phyloP scores from a whole-genome alignment of 2,797 vertebrate genomes.

The Chiroxiphia lanceolata region DNA sequence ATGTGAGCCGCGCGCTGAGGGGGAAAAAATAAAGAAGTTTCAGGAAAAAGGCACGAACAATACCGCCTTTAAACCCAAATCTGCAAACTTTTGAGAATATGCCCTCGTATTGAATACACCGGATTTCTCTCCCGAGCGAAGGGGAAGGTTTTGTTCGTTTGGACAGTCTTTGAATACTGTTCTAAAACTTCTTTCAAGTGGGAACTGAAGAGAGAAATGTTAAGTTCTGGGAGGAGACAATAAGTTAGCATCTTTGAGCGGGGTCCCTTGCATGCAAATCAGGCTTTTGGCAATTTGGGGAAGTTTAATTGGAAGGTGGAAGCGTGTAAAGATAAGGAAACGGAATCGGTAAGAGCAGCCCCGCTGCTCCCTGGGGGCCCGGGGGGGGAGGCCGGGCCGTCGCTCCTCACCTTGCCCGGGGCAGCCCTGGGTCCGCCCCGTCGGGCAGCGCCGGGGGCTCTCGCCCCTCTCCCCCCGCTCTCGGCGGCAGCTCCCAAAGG shows the following conservation, averaged over 20 bases:
- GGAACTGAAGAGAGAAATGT: constrained; percentile 68
- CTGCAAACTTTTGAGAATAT: constrained; percentile 67
- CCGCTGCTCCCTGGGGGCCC: neutral
- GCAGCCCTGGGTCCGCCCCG: neutral
- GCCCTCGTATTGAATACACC: constrained; percentile 61
- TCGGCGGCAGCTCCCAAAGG: neutral
- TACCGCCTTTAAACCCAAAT: constrained; percentile 61
- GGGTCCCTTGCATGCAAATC: constrained; percentile 65
- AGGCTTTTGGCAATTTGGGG: constrained; percentile 54
- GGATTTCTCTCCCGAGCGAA: constrained; percentile 65
- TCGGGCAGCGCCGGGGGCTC: neutral
- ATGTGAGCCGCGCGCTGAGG: neutral
- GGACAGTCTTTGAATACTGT: constrained; percentile 69
- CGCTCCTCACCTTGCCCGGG: neutral
- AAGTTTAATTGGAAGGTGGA: constrained; percentile 54
- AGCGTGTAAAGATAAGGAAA: constrained; percentile 28
- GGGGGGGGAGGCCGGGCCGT: neutral
- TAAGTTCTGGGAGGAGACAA: constrained; percentile 65
- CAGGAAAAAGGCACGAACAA: constrained; percentile 51
- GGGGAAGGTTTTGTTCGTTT: constrained; percentile 65
- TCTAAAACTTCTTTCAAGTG: constrained; percentile 67
- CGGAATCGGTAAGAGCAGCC: neutral
- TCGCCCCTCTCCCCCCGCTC: neutral
- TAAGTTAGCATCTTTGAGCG: constrained; percentile 64
- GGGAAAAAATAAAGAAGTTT: neutral